Base-by-base conservation (phyloP, 2,888 invertebrate genomes). In the Drosophila antonietae region DNA sequence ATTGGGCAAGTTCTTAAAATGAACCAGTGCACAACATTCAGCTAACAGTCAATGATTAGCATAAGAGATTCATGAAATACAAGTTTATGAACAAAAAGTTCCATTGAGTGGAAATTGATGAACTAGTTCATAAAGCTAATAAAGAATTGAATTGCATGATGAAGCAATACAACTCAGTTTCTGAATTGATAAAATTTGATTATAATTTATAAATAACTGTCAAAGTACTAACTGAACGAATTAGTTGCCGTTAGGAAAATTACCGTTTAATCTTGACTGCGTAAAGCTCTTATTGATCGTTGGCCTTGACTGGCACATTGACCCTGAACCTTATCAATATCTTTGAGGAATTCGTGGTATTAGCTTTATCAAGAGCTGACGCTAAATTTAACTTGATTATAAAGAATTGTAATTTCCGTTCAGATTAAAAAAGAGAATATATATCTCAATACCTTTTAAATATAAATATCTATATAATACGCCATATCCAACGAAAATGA, bases 291-390 rank as follows among this genome's bases (percentile, higher is more conserved):
- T 18, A 51, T 35, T 51, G 20, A 33, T 51, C 33, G 33, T 33
- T 35, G 51, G 20, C 51, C 51, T 20, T 51, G 51, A 12, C 33
- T 18, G 12, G 31, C 12, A 51, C 33, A 18, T 51, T 51, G 51
- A 8, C 51, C 51, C 7, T 51, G 14, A 20, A 20, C 33, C 12
- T 14, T 8, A 7, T 35, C 51, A 18, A 12, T 7, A 12, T 18
- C 49, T 51, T 51, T 51, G 1, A 6, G 12, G 18, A 33, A 6
- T 49, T 49, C 12, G 6, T n/a, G 18, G 33, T 14, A 51, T 35
- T 14, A 7, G 18, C 33, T 20, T 35, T 51, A 51, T 51, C 51
- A 20, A 18, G 18, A 18, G 12, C 3, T 33, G n/a, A 0, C 15
- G 31, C 5, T 10, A 31, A 31, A 18, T 10, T 5, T n/a, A 33